Conservation (phyloP, 23 tunicate species). For the Styela plicata region DNA sequence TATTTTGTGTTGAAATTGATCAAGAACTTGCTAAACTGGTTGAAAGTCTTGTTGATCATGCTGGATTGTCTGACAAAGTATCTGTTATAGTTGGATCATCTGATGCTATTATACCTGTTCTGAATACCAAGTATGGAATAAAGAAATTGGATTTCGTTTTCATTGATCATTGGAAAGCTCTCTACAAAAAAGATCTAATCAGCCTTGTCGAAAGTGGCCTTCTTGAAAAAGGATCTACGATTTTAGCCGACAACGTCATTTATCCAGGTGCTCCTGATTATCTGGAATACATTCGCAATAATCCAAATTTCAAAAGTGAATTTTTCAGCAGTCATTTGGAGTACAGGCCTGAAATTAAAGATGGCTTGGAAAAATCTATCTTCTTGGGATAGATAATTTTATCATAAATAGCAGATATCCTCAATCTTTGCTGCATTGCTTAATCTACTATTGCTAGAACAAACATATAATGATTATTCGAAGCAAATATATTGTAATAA, state of each 20-base stretch:
- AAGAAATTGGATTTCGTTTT: slow-evolving; percentile 44
- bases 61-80: slow-evolving; percentile 59
- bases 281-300: slow-evolving; percentile 38
- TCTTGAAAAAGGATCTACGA: slow-evolving; percentile 36
- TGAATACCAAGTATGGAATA: background rate
- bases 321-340: background rate
- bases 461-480: too few relatives aligned
- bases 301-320: slow-evolving; percentile 22
- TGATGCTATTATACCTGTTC: slow-evolving; percentile 7
- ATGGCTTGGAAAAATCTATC: slow-evolving; percentile 49
- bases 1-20: slow-evolving; percentile 35
- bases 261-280: slow-evolving; percentile 62
- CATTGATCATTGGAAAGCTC: slow-evolving; percentile 41
- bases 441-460: too few relatives aligned
- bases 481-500: too few relatives aligned
- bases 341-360: slow-evolving; percentile 4
- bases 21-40: slow-evolving; percentile 27
- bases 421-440: too few relatives aligned
- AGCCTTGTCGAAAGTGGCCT: slow-evolving; percentile 26
- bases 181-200: slow-evolving; percentile 31
- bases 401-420: too few relatives aligned
- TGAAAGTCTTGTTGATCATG: slow-evolving; percentile 36
- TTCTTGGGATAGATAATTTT: too few relatives aligned
- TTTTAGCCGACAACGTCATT: slow-evolving; percentile 46
- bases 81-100: slow-evolving; percentile 20